These are phyloP conservation scores for Acanthurus leucopareius DNA, from an alignment of 2,797 vertebrate genomes.

Conservation along the genomic window DNA sequence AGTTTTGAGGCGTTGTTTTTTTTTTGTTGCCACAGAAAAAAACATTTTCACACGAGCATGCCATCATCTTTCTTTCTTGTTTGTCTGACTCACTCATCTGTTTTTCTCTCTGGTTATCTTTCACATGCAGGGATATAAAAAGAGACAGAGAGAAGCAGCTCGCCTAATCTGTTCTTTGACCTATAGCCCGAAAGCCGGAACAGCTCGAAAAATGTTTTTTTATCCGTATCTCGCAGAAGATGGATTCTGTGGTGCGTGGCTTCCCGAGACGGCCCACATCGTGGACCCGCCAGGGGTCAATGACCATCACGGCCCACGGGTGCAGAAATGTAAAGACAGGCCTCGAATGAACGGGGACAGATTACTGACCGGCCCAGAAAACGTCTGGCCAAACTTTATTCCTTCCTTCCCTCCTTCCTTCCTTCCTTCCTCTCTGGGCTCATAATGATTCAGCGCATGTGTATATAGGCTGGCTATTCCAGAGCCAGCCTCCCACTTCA, in stretches of 20 bases:
- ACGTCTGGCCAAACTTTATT: conserved; percentile 68
- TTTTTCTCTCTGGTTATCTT: conserved; percentile 58
- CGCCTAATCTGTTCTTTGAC: conserved; percentile 71
- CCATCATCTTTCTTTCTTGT: conserved; percentile 25
- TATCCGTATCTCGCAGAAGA: conserved; percentile 56
- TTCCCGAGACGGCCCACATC: conserved; percentile 47
- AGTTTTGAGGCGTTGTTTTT: background rate
- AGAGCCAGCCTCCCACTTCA: conserved; percentile 67
- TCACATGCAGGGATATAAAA: conserved; percentile 54
- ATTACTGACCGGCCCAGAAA: conserved; percentile 57
- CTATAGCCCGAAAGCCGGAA: conserved; percentile 52
- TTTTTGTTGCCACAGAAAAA: background rate
- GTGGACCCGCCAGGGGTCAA: conserved; percentile 65
- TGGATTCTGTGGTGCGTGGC: conserved; percentile 56
- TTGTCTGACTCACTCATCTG: conserved; percentile 44
- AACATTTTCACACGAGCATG: background rate
- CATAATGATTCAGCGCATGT: conserved; percentile 70
- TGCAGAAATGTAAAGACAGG: conserved; percentile 47
- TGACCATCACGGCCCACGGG: conserved; percentile 53
- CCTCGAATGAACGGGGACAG: conserved; percentile 55
- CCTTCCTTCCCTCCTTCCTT: conserved; percentile 23
- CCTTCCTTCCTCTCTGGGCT: conserved; percentile 51
- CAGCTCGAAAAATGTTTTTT: conserved; percentile 56
- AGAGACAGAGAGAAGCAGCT: conserved; percentile 50
- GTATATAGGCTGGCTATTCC: conserved; percentile 65